Evolutionary conservation across 2,888 invertebrate genomes (phyloP).

Genomic region (Perithous albicinctus): DNA sequence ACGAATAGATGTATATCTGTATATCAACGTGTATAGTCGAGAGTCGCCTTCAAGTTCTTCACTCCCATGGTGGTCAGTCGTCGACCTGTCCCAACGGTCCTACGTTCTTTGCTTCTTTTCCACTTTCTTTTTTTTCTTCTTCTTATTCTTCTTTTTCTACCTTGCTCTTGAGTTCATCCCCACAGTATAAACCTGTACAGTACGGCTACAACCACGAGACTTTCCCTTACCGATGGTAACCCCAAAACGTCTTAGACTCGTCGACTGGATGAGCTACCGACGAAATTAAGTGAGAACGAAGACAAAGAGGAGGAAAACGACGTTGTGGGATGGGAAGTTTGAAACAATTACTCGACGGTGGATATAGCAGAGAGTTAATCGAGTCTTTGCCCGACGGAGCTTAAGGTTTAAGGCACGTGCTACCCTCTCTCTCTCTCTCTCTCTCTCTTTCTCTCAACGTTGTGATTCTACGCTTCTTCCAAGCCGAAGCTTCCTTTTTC

Average conservation of each 20-base stretch:
- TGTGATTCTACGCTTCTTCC: slow-evolving; percentile 21
- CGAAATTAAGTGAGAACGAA: slow-evolving; percentile 59
- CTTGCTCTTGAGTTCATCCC: not conserved
- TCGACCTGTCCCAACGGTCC: slow-evolving; percentile 43
- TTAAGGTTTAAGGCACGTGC: slow-evolving; percentile 51
- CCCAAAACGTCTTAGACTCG: slow-evolving; percentile 19
- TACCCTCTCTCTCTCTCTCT: no score
- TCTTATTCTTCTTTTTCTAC: not conserved
- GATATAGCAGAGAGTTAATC: slow-evolving; percentile 64
- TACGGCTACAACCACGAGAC: slow-evolving; percentile 13
- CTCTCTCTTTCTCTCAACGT: not conserved
- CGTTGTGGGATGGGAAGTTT: slow-evolving; percentile 50
- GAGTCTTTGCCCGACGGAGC: slow-evolving; percentile 63
- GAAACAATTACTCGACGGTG: slow-evolving; percentile 67
- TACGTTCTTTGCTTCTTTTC: slow-evolving; percentile 16
- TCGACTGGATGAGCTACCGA: slow-evolving; percentile 58
- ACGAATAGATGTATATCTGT: slow-evolving; percentile 19
- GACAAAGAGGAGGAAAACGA: slow-evolving; percentile 11
- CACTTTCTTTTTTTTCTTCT: not conserved
- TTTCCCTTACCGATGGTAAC: not conserved
- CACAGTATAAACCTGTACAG: not conserved
- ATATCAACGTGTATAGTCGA: not conserved
- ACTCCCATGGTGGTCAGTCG: slow-evolving; percentile 40
- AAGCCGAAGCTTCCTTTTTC: slow-evolving; percentile 30
- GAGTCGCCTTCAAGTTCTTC: slow-evolving; percentile 33